These are phyloP conservation scores for Rafetus swinhoei DNA, from an alignment of 2,113 vertebrate species.

Conservation along the genomic window DNA sequence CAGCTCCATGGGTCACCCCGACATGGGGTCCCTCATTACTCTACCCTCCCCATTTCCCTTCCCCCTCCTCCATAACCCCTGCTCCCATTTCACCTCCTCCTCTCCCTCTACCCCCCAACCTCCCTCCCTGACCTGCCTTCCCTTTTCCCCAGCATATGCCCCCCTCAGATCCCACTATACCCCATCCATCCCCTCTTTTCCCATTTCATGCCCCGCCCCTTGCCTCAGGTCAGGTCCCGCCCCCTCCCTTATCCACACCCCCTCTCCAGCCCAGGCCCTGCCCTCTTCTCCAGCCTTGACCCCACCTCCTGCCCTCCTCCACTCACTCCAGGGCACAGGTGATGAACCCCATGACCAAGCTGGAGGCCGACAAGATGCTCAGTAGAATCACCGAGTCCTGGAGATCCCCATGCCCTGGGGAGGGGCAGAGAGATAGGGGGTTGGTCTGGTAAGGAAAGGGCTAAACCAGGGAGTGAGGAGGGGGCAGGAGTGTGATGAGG, in stretches of 20 bases:
- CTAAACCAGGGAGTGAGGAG: no score
- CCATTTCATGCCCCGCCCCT: background rate
- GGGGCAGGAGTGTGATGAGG: background rate
- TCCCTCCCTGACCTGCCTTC: no score
- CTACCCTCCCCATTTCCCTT: no score
- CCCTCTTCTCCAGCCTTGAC: background rate
- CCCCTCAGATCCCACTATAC: no score
- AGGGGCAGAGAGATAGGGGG: no score
- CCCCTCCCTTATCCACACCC: background rate
- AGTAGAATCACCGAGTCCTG: background rate
- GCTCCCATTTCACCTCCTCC: no score
- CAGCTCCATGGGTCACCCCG: no score
- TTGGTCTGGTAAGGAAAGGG: background rate
- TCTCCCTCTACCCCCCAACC: no score
- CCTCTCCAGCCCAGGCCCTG: background rate
- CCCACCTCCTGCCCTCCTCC: background rate
- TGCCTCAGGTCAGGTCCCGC: background rate
- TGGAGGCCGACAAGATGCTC: background rate
- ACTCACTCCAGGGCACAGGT: background rate
- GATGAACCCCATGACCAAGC: background rate
- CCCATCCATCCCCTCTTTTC: accelerated
- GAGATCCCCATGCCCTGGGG: background rate
- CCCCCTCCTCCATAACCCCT: background rate
- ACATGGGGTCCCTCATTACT: no score
- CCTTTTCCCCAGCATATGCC: no score